Percentiles rank a stretch among this genome's conserved stretches.
These are phyloP conservation scores for Drosophila equinoxialis DNA, from an alignment of 1,140 invertebrate genomes.

Conservation along the genomic window DNA sequence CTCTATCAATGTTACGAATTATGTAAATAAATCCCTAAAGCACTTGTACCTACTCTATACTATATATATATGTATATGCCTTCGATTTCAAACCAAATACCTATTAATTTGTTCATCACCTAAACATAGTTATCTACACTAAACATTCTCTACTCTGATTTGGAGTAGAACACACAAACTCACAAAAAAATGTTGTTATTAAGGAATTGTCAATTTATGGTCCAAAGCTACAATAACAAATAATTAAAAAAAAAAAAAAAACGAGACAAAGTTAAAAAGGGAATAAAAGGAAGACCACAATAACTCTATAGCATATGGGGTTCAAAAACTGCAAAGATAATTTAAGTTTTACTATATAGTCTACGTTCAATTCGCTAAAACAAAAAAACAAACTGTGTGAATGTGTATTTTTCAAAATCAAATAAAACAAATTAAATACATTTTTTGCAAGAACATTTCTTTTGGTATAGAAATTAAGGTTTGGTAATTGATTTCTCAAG, in stretches of 20 bases:
- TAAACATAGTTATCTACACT: slow-evolving; percentile 1
- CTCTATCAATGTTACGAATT: slow-evolving; percentile 20
- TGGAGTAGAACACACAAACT: slow-evolving; percentile 15
- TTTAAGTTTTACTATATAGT: slow-evolving; percentile 57
- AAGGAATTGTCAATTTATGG: slow-evolving; percentile 82
- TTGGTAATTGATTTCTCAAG: too few species aligned
- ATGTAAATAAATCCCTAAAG: slow-evolving; percentile 60
- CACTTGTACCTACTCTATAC: slow-evolving; percentile 54
- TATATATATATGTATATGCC: slow-evolving; percentile 8
- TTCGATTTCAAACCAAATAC: slow-evolving; percentile 15
- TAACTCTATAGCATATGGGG: slow-evolving; percentile 24
- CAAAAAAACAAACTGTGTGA: slow-evolving; percentile 59
- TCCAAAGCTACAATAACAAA: slow-evolving; percentile 79
- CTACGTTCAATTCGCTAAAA: slow-evolving; percentile 70
- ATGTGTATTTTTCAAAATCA: slow-evolving; percentile 81
- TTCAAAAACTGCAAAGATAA: slow-evolving; percentile 58
- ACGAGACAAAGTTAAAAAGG: slow-evolving; percentile 2
- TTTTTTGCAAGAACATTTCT: background rate
- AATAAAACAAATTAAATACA: slow-evolving; percentile 69
- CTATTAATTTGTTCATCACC: slow-evolving; percentile 2
- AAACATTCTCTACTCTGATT: slow-evolving; percentile 26
- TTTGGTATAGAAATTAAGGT: background rate
- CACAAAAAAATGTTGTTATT: slow-evolving; percentile 66
- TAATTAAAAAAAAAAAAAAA: slow-evolving; percentile 2
- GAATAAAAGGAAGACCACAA: slow-evolving; percentile 36